phyloP scores from a whole-genome alignment of 1,140 invertebrate species.

The Manduca sexta region DNA sequence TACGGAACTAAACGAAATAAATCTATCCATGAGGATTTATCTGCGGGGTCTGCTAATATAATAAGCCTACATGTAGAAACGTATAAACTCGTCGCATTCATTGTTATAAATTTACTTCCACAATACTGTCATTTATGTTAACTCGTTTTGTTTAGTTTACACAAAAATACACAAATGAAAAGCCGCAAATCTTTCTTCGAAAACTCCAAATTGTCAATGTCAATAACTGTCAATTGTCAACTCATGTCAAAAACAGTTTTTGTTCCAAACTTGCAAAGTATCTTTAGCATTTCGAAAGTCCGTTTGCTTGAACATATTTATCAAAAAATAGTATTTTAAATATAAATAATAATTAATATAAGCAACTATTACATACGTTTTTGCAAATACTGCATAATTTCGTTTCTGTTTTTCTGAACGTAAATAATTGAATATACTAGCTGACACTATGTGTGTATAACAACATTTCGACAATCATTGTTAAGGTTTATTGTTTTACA shows the following conservation, averaged over 20 bases:
- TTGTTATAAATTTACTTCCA: slow-evolving; percentile 57
- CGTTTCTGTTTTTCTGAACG: too few relatives aligned
- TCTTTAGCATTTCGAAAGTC: too few relatives aligned
- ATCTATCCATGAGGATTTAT: slow-evolving; percentile 85
- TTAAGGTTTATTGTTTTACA: too few relatives aligned
- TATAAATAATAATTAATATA: too few relatives aligned
- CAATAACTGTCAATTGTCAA: slow-evolving; percentile 15
- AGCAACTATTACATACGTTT: too few relatives aligned
- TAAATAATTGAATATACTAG: too few relatives aligned
- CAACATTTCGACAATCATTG: too few relatives aligned
- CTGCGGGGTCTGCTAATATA: slow-evolving; percentile 76
- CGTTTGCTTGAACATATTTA: too few relatives aligned
- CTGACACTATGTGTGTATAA: too few relatives aligned
- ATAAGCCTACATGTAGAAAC: slow-evolving; percentile 87
- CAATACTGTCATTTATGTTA: slow-evolving; percentile 5
- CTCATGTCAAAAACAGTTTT: slow-evolving; percentile 1
- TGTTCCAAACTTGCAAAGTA: too few relatives aligned
- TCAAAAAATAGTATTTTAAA: too few relatives aligned
- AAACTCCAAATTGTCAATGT: slow-evolving; percentile 31
- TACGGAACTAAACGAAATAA: slow-evolving; percentile 88
- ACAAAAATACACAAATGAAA: slow-evolving; percentile 57
- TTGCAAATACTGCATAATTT: too few relatives aligned
- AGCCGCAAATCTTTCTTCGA: slow-evolving; percentile 55
- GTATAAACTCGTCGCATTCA: slow-evolving; percentile 91
- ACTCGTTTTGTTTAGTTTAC: slow-evolving; percentile 32